Evolutionary conservation across 2,888 invertebrate genomes (phyloP), one percentile per base, ranked within the genome.

Genomic region (Apamea crenata): DNA sequence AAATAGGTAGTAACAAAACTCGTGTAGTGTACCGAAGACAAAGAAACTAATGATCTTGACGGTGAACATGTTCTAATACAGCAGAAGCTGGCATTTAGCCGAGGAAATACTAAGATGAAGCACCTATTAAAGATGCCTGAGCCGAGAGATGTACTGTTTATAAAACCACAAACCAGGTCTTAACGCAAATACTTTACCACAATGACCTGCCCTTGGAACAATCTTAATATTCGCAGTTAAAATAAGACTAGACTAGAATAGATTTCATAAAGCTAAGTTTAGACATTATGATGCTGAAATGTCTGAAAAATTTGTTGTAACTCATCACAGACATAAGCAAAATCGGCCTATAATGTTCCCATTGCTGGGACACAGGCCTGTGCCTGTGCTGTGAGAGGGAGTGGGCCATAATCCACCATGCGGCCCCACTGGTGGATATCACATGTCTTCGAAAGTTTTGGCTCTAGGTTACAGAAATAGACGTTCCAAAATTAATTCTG

Each of bases 21-120:
- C 61, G 12, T 50, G 47, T 16, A 29, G 61, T 29, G 16, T 61
- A 16, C 16, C 2, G 2, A 29, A 61, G 7, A 61, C 6, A 29
- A 29, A 7, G 29, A 61, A 61, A 61, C 61, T 61, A 16, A 29
- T 29, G 61, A 61, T 61, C 61, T 61, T 61, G 61, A 61, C 61
- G 29, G 29, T 61, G 61, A 61, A 29, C 6, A 29, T 29, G 61
- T 61, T 61, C 29, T 61, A 29, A 61, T 61, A 61, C 16, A 16
- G 29, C 29, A 29, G 29, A 61, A 61, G 2, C 29, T 65, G 32
- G 82, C 84, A 82, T 14, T 63, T 29, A 63, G 80, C 85, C 82
- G 80, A 73, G 56, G 50, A 80, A 84, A 63, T 68, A 56, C 61
- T 72, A 63, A 82, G 72, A 80, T 63, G 36, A 82, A 84, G 68